Conservation (phyloP, 2,888 invertebrate species). For the Diaphora mendica region DNA sequence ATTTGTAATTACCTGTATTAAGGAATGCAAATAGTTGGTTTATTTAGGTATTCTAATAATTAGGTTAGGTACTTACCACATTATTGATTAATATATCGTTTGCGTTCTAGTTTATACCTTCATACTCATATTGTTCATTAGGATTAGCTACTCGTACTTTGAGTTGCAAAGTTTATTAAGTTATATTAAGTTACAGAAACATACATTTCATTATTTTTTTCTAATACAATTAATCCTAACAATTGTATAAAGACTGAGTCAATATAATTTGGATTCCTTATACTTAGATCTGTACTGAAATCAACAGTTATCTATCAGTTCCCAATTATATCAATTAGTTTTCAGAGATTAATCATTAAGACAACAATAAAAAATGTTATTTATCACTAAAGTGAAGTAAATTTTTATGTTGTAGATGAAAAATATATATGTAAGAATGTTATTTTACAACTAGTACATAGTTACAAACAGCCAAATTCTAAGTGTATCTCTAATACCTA, state of each 20-base stretch:
- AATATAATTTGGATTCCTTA: constrained; percentile 37
- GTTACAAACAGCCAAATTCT: constrained; percentile 56
- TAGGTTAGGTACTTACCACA: constrained; percentile 52
- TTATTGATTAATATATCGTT: constrained; percentile 46
- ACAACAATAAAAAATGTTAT: background rate
- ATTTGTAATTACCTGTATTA: constrained; percentile 52
- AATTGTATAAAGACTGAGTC: constrained; percentile 54
- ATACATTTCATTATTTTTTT: constrained; percentile 27
- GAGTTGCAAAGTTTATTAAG: constrained; percentile 35
- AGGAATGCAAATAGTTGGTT: constrained; percentile 52
- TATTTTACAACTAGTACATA: constrained; percentile 48
- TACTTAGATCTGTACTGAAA: constrained; percentile 27
- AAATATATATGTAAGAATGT: constrained; percentile 24
- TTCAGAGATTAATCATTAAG: constrained; percentile 9
- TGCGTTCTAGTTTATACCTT: constrained; percentile 49
- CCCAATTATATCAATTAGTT: constrained; percentile 27
- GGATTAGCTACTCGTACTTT: constrained; percentile 29
- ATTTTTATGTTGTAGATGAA: constrained; percentile 18
- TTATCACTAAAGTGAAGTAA: constrained; percentile 22
- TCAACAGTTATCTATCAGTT: constrained; percentile 37
- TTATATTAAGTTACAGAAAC: constrained; percentile 23
- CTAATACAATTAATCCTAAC: constrained; percentile 46
- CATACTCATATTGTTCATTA: constrained; percentile 44
- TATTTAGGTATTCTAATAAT: constrained; percentile 60
- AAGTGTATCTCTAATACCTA: constrained; percentile 50